These are phyloP conservation scores for Drosophila tanythrix DNA, from an alignment of 2,888 invertebrate species.

Conservation along the genomic window DNA sequence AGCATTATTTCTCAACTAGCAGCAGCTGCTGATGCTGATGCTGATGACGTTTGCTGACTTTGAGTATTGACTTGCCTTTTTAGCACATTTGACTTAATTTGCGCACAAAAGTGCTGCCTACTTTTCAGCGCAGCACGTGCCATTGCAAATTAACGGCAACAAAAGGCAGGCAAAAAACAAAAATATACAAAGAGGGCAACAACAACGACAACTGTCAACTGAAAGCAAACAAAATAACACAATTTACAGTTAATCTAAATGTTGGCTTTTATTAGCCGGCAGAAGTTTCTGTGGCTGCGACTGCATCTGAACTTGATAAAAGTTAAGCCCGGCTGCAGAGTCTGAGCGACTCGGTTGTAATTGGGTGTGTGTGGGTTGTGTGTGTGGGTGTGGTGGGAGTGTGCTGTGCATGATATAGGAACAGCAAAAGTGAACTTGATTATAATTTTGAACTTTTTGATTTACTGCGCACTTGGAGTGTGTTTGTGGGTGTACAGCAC, in stretches of 20 bases:
- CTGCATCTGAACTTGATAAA: conserved; percentile 76
- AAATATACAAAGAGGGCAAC: conserved; percentile 19
- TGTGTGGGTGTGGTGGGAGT: neutral
- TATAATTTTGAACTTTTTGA: conserved; percentile 80
- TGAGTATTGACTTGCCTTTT: conserved; percentile 65
- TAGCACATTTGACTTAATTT: conserved; percentile 57
- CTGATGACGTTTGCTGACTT: conserved; percentile 36
- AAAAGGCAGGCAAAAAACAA: conserved; percentile 12
- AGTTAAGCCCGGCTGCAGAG: conserved; percentile 54
- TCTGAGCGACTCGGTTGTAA: conserved; percentile 1
- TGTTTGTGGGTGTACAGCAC: conserved; percentile 9
- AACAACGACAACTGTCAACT: conserved; percentile 53
- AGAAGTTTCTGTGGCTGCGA: conserved; percentile 66
- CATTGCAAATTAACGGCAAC: conserved; percentile 64
- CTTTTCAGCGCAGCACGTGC: conserved; percentile 67
- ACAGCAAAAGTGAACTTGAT: conserved; percentile 78
- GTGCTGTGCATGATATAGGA: conserved; percentile 68
- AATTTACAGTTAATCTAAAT: conserved; percentile 81
- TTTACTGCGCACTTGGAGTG: conserved; percentile 67
- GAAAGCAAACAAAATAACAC: conserved; percentile 73
- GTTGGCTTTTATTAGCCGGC: conserved; percentile 75
- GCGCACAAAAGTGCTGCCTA: conserved; percentile 72
- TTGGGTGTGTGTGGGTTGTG: neutral
- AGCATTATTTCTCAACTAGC: conserved; percentile 72
- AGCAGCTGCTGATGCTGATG: conserved; percentile 40